These are phyloP conservation scores for Agrotis puta DNA, from an alignment of 2,888 invertebrate species.

Conservation along the genomic window DNA sequence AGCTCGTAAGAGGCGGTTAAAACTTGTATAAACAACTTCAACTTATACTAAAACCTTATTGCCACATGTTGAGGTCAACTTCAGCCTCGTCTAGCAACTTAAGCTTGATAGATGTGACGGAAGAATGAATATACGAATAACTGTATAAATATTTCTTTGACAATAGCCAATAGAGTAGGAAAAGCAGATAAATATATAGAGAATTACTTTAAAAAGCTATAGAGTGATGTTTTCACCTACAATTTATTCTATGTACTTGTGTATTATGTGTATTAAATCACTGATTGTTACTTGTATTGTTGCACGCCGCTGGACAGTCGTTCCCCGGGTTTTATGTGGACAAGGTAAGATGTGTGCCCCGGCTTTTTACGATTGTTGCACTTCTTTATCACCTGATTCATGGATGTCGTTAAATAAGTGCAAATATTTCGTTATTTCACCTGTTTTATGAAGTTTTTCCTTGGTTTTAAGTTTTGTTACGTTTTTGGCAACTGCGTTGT, in stretches of 20 bases:
- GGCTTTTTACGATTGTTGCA: constrained; percentile 58
- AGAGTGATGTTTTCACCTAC: constrained; percentile 15
- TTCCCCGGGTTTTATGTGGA: constrained; percentile 89
- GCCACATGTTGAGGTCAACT: constrained; percentile 4
- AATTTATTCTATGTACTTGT: constrained; percentile 31
- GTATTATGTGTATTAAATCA: constrained; percentile 48
- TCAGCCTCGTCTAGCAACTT: background rate
- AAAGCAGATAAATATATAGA: constrained; percentile 20
- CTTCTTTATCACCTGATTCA: constrained; percentile 42
- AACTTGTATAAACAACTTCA: constrained; percentile 8
- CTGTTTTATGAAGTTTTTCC: constrained; percentile 17
- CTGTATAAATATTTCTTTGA: background rate
- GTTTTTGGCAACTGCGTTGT: background rate
- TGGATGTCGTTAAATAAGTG: constrained; percentile 33
- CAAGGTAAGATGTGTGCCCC: constrained; percentile 82
- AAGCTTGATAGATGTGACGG: background rate
- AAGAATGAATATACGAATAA: background rate
- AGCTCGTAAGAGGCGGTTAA: constrained; percentile 3
- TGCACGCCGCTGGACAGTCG: constrained; percentile 87
- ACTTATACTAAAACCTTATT: constrained; percentile 7
- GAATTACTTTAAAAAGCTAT: constrained; percentile 8
- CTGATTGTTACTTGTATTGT: constrained; percentile 74
- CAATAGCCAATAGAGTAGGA: constrained; percentile 9
- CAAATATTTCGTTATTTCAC: constrained; percentile 32
- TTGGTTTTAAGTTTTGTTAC: too few species aligned